Percentiles rank a stretch among this genome's conserved stretches.
phyloP scores from a whole-genome alignment of 2,113 vertebrate genomes.

The Ptychochromis oligacanthus region DNA sequence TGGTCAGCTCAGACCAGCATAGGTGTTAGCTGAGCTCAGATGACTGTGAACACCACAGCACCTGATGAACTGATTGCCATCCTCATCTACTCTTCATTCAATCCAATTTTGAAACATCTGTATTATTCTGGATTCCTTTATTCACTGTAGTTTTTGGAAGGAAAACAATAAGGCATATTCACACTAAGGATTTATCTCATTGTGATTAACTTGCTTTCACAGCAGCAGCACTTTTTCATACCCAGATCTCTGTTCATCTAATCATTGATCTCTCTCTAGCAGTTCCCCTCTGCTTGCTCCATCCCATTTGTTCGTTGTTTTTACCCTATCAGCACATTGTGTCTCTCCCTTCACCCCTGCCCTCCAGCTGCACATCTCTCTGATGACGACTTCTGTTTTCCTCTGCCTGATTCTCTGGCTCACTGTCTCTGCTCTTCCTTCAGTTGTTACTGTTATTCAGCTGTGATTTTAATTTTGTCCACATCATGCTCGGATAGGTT shows the following conservation, averaged over 20 bases:
- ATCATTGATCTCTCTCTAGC: conserved; percentile 16
- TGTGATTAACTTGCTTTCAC: background rate
- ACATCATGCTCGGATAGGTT: background rate
- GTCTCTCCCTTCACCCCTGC: background rate
- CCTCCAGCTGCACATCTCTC: conserved; percentile 2
- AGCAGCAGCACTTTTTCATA: background rate
- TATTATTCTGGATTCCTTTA: too few species aligned
- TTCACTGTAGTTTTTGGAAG: too few species aligned
- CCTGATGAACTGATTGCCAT: too few species aligned
- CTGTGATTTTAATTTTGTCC: conserved; percentile 8
- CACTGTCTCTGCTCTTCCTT: background rate
- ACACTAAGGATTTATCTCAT: background rate
- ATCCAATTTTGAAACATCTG: too few species aligned
- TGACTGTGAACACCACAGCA: too few species aligned
- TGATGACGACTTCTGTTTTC: background rate
- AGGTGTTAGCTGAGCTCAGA: too few species aligned
- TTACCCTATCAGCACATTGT: conserved; percentile 22
- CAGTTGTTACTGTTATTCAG: background rate
- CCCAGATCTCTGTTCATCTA: conserved; percentile 2
- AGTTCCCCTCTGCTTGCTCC: background rate
- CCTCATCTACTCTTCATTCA: too few species aligned
- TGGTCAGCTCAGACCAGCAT: too few species aligned
- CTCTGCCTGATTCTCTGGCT: background rate
- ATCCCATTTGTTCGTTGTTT: conserved; percentile 3
- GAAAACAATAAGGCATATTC: background rate